A percentile compares a stretch with the other conserved stretches of the same genome.
These are phyloP conservation scores for Pimpla rufipes DNA, from an alignment of 2,888 invertebrate genomes.

Conservation along the genomic window DNA sequence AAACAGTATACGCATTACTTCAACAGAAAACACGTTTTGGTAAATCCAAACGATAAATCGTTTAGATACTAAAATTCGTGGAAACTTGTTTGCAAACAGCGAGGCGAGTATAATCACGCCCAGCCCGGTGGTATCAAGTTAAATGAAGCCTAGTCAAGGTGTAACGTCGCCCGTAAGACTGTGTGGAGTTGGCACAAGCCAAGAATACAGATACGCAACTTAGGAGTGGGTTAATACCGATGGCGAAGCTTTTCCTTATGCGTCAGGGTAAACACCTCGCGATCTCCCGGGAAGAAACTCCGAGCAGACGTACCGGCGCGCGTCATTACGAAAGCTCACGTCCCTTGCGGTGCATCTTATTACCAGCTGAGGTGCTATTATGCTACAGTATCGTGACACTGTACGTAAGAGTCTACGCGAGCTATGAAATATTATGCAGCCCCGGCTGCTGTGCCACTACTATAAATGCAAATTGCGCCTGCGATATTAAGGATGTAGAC, in stretches of 20 bases:
- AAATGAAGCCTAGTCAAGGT: too few species aligned
- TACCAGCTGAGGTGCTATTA: slow-evolving; percentile 57
- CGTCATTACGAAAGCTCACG: slow-evolving; percentile 70
- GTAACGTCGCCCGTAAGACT: neutral
- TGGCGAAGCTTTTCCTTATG: slow-evolving; percentile 30
- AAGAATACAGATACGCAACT: slow-evolving; percentile 8
- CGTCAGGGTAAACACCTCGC: slow-evolving; percentile 42
- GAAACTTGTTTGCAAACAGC: too few species aligned
- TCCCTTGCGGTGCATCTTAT: slow-evolving; percentile 70
- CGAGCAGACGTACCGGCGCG: slow-evolving; percentile 9
- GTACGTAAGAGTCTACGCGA: neutral
- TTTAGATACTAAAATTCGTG: too few species aligned
- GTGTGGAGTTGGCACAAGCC: neutral
- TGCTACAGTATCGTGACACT: slow-evolving; percentile 35
- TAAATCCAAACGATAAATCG: too few species aligned
- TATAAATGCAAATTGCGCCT: slow-evolving; percentile 71
- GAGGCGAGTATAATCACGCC: too few species aligned
- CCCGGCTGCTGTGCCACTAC: slow-evolving; percentile 57
- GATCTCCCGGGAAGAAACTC: slow-evolving; percentile 54
- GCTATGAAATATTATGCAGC: slow-evolving; percentile 39
- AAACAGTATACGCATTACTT: too few species aligned
- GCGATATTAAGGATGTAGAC: slow-evolving; percentile 32
- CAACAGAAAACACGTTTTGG: too few species aligned
- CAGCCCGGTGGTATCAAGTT: too few species aligned
- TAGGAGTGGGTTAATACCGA: slow-evolving; percentile 22